Conservation (phyloP, 2,113 vertebrate genomes). For the Mormoops blainvillei region DNA sequence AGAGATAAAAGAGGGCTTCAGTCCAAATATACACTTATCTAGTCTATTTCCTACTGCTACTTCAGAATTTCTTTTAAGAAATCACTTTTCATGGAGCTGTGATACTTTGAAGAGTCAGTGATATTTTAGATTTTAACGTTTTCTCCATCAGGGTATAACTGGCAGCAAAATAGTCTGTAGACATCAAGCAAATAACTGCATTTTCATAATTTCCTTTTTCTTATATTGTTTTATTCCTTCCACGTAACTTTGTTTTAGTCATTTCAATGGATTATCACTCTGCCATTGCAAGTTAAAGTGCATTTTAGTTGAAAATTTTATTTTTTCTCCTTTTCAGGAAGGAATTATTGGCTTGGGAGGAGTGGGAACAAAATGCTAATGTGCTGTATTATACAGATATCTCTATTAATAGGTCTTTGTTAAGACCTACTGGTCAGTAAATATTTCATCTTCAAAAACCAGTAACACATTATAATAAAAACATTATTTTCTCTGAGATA, state of each 20-base stretch:
- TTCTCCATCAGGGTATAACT: not conserved
- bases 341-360: not conserved
- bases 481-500: not conserved
- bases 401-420: not conserved
- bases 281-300: not conserved
- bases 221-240: not conserved
- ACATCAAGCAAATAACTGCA: not conserved
- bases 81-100: not conserved
- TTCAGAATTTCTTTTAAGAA: constrained; percentile 8
- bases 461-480: not conserved
- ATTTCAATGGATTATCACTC: not conserved
- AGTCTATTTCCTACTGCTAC: not conserved
- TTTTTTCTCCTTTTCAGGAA: not conserved
- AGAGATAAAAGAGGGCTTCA: not conserved
- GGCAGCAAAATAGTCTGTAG: not conserved
- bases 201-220: not conserved
- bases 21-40: not conserved
- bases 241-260: not conserved
- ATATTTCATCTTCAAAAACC: not conserved
- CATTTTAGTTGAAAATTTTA: not conserved
- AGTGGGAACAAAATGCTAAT: not conserved
- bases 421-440: not conserved
- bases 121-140: not conserved
- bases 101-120: not conserved
- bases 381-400: not conserved